Evolutionary conservation across 35 echinoderm and acorn worm species (phyloP), one percentile per base, ranked within the genome.

Genomic region (Heliocidaris erythrogramma): DNA sequence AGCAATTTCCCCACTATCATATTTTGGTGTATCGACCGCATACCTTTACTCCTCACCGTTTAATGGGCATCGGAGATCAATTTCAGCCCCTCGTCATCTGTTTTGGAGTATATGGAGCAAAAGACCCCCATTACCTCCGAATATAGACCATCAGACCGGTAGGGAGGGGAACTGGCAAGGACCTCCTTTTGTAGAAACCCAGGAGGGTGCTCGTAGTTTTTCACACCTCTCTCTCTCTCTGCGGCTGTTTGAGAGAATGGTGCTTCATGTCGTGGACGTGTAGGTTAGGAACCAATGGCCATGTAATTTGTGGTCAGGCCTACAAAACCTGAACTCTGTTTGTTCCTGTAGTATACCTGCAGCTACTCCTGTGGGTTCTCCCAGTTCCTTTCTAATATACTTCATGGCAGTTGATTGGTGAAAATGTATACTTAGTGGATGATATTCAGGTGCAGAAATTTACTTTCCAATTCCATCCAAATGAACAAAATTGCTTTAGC

Each of bases 11-110:
- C 65, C 8, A n/a, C 65, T 78, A 78, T 78, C 65, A 78, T 78
- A 78, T 78, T 78, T 78, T 78, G 65, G 65, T 24, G 27, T 78
- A 78, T 78, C 65, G 65, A 78, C 65, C 65, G 65, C 65, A 78
- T 78, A 78, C 14, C 14, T 78, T 18, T 78, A 78, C 65, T 27
- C 21, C 52, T 24, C 65, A 78, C 65, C 65, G 27, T 78, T 78
- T 78, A 78, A 78, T 78, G 65, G 65, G 21, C 65, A n/a, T 17
- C 21, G 27, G 65, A n/a, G 65, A 78, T 78, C 65, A 78, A 78
- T 78, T 71, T 78, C 65, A 78, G 65, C 65, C 65, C 27, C 65
- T 78, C 65, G 65, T 78, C 21, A 78, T 78, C 65, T 78, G 65
- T 78, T 78, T 78, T 27, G 65, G 65, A 78, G 65, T 78, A 78